Evolutionary conservation across 2,113 vertebrate genomes (phyloP).

Genomic region (Grallaria varia): DNA sequence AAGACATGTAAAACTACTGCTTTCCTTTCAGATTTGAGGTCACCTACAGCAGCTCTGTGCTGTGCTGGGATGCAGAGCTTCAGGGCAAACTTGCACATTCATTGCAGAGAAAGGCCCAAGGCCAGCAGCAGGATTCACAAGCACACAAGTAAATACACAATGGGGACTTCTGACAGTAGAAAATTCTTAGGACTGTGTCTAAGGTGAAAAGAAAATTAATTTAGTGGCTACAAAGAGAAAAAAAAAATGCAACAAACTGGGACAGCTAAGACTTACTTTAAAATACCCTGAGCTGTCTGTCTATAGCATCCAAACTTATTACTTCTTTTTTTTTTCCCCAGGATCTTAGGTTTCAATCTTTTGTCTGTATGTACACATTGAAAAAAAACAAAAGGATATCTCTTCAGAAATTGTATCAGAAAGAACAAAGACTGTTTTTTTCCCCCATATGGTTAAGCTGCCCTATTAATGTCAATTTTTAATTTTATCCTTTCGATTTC

Average conservation of each 20-base stretch:
- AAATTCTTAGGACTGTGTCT: background rate
- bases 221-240: background rate
- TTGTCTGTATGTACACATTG: background rate
- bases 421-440: constrained; percentile 6
- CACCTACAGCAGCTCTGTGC: background rate
- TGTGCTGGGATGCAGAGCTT: background rate
- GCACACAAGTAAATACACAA: background rate
- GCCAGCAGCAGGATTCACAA: background rate
- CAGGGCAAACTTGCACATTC: background rate
- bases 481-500: constrained; percentile 54
- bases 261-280: background rate
- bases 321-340: background rate
- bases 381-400: background rate
- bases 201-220: background rate
- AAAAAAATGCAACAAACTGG: background rate
- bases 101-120: background rate
- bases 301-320: background rate
- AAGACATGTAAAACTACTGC: background rate
- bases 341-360: background rate
- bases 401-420: background rate
- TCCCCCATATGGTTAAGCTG: background rate
- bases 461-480: constrained; percentile 51
- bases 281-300: background rate
- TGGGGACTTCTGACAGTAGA: background rate
- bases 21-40: background rate